Base-by-base conservation (phyloP, 2,888 invertebrate genomes). In the Cremastinae sp. region DNA sequence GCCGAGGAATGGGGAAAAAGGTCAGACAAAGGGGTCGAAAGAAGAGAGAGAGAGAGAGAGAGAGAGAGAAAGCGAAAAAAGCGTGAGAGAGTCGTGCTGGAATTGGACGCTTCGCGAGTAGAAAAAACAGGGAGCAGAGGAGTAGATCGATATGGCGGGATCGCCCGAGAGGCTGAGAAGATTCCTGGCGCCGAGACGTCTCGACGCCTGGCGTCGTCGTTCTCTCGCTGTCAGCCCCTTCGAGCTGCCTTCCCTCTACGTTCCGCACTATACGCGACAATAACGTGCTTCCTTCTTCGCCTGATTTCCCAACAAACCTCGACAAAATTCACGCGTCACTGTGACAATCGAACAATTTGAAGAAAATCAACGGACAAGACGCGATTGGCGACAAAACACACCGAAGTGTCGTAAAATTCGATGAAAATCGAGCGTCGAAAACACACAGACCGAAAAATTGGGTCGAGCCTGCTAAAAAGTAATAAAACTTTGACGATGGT, bases 171-270 rank as follows among this genome's bases (percentile, higher is more conserved):
- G 79, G 80, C 82, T 82, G 84, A 73, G 79, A 82, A 81, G 80
- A 83, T 78, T 81, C 69, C 73, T 68, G 75, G 74, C 77, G 74
- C 70, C 72, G 74, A 72, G 79, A 77, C 79, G 79, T 79, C 79
- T 81, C 83, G 84, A 82, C 85, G 82, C 85, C 83, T 54, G 34
- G 70, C 59, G 53, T 74, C 69, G 51, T 64, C 78, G 28, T 28
- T 28, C 28, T 28, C 28, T 28, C 28, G 86, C 84, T 85, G 86
- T 84, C 88, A 78, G 85, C 86, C 87, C 86, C 87, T 80, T 83
- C 86, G 81, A 86, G 84, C 85, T 86, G 54, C 47, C 74, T 70
- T 68, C 58, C 51, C 47, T 36, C 74, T 76, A 70, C 72, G 18
- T 51, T 36, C 74, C 76, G 70, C 72, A 28, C 58, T 18, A 22